Percentiles rank a stretch among this genome's conserved stretches.
Conservation (phyloP, 2,797 vertebrate species). For the Pteronotus mesoamericanus region DNA sequence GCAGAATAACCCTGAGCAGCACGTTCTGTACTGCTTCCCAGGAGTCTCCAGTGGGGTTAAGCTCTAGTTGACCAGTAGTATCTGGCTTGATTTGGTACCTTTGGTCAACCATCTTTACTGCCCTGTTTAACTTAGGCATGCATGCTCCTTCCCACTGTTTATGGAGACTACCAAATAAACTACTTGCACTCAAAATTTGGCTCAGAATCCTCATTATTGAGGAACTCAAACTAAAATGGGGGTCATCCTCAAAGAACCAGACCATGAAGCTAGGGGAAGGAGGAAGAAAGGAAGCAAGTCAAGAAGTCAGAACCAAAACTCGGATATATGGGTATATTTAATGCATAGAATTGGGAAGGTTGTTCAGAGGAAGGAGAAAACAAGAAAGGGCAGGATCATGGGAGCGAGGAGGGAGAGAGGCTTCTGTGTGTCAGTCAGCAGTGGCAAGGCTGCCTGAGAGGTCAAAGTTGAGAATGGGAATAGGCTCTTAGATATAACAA, state of each 20-base stretch:
- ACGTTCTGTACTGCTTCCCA: neutral
- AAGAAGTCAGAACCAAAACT: neutral
- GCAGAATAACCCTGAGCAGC: neutral
- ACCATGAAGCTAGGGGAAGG: neutral
- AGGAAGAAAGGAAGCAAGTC: neutral
- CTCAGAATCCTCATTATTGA: neutral
- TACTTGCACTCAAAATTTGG: neutral
- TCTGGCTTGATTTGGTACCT: neutral
- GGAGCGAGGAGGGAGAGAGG: neutral
- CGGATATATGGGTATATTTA: neutral
- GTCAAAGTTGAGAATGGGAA: neutral
- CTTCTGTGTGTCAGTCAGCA: neutral
- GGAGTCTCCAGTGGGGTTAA: neutral
- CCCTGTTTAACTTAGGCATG: neutral
- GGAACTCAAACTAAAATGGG: neutral
- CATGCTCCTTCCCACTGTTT: neutral
- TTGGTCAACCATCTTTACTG: neutral
- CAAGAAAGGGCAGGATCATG: neutral
- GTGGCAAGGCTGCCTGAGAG: neutral
- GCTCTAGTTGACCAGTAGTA: neutral
- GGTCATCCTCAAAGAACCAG: neutral
- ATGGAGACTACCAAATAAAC: too few relatives aligned
- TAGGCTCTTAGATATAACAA: neutral
- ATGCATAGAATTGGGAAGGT: neutral
- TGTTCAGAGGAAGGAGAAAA: neutral